These are phyloP conservation scores for Tipula vernalis DNA, from an alignment of 2,888 invertebrate genomes.

Conservation along the genomic window DNA sequence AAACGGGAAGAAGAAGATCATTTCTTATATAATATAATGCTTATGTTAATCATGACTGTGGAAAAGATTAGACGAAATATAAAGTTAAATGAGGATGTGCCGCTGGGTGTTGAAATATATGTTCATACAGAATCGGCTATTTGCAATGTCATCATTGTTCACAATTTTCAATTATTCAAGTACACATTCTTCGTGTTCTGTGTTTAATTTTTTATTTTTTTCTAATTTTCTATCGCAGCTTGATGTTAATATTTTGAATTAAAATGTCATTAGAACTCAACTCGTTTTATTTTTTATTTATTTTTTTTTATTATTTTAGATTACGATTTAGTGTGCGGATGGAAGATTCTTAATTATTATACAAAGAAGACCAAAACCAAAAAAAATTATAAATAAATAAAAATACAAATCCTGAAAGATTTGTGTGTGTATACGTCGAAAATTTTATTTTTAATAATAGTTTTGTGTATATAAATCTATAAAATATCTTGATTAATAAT, in stretches of 20 bases:
- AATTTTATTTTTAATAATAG: neutral
- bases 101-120: slow-evolving; percentile 4
- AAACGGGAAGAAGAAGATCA: neutral
- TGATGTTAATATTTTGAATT: neutral
- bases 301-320: neutral
- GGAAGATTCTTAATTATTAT: neutral
- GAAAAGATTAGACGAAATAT: neutral
- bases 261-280: neutral
- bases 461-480: neutral
- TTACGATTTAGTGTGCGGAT: neutral
- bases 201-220: neutral
- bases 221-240: slow-evolving; percentile 4
- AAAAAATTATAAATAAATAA: too few relatives aligned
- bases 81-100: slow-evolving; percentile 4
- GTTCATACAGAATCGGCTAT: neutral
- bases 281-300: neutral
- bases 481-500: neutral
- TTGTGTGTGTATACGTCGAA: neutral
- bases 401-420: neutral
- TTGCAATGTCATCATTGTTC: neutral
- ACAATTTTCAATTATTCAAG: slow-evolving; percentile 4
- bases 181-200: neutral
- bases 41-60: neutral
- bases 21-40: neutral
- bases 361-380: neutral